Percentiles rank a stretch among this genome's conserved stretches.
These are phyloP conservation scores for Pseudoips prasinana DNA, from an alignment of 2,888 invertebrate species.

Conservation along the genomic window DNA sequence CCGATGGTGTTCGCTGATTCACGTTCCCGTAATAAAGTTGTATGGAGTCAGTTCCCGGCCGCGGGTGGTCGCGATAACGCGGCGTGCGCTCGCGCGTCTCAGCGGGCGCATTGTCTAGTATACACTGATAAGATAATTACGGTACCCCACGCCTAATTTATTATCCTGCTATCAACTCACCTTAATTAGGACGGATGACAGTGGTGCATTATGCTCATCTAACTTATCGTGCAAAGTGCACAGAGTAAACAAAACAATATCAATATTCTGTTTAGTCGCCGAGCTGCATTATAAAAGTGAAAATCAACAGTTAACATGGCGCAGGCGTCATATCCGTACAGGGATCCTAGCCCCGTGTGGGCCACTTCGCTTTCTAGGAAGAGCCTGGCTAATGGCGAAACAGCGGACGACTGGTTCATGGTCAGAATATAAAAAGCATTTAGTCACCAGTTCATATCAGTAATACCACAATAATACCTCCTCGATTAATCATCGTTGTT, in stretches of 20 bases:
- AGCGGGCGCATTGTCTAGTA: constrained; percentile 46
- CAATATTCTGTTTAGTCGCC: constrained; percentile 33
- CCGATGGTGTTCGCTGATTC: constrained; percentile 28
- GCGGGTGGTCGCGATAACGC: constrained; percentile 57
- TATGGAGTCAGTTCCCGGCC: constrained; percentile 28
- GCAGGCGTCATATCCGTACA: constrained; percentile 54
- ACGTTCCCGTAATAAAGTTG: constrained; percentile 45
- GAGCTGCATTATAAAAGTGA: constrained; percentile 64
- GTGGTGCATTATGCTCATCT: constrained; percentile 19
- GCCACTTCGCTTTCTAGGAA: constrained; percentile 74
- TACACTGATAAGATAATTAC: constrained; percentile 59
- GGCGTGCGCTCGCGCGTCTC: constrained; percentile 44
- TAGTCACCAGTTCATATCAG: constrained; percentile 34
- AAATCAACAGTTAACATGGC: constrained; percentile 63
- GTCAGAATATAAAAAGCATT: constrained; percentile 58
- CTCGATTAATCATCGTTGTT: constrained; percentile 46
- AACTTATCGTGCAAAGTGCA: constrained; percentile 24
- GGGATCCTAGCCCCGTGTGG: constrained; percentile 55
- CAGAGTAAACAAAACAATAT: constrained; percentile 24
- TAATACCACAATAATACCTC: too few relatives aligned
- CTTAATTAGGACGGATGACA: constrained; percentile 31
- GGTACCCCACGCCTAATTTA: constrained; percentile 37
- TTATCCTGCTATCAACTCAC: constrained; percentile 38
- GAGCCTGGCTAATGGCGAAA: constrained; percentile 60
- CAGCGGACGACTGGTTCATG: constrained; percentile 51